These are phyloP conservation scores for Piaya cayana DNA, from an alignment of 2,113 vertebrate genomes.

Conservation along the genomic window DNA sequence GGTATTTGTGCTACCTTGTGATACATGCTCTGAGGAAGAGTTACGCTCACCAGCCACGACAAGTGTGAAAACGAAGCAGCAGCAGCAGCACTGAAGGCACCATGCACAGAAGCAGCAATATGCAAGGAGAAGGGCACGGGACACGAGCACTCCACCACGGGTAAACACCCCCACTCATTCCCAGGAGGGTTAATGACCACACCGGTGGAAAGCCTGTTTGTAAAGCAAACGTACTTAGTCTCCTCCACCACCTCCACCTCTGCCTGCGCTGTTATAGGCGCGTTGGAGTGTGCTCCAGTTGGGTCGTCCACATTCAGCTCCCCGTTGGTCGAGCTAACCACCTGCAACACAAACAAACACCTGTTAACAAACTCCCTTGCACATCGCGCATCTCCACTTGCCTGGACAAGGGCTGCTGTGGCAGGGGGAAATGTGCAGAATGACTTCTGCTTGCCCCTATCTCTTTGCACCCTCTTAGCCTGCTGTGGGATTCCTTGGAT, in stretches of 20 bases:
- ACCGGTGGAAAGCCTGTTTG: slow-evolving; percentile 21
- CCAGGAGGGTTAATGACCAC: slow-evolving; percentile 29
- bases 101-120: slow-evolving; percentile 73
- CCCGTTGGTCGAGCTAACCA: slow-evolving; percentile 97
- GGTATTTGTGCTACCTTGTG: neutral
- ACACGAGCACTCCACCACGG: slow-evolving; percentile 54
- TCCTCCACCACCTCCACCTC: slow-evolving; percentile 98
- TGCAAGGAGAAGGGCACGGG: slow-evolving; percentile 55
- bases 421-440: neutral
- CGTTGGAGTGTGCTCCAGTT: slow-evolving; percentile 88
- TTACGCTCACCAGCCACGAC: slow-evolving; percentile 48
- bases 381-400: rapidly evolving
- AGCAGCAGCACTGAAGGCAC: slow-evolving; percentile 58
- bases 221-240: slow-evolving; percentile 91
- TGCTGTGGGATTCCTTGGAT: neutral
- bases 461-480: neutral
- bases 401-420: neutral
- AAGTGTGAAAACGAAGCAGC: slow-evolving; percentile 53
- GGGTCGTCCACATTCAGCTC: slow-evolving; percentile 96
- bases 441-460: neutral
- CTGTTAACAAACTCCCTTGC: neutral
- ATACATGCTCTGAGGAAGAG: slow-evolving; percentile 43
- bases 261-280: slow-evolving; percentile 91
- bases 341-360: slow-evolving; percentile 78
- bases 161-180: slow-evolving; percentile 34